Conservation (phyloP, 2,113 vertebrate genomes). For the Oceanodroma tethys region DNA sequence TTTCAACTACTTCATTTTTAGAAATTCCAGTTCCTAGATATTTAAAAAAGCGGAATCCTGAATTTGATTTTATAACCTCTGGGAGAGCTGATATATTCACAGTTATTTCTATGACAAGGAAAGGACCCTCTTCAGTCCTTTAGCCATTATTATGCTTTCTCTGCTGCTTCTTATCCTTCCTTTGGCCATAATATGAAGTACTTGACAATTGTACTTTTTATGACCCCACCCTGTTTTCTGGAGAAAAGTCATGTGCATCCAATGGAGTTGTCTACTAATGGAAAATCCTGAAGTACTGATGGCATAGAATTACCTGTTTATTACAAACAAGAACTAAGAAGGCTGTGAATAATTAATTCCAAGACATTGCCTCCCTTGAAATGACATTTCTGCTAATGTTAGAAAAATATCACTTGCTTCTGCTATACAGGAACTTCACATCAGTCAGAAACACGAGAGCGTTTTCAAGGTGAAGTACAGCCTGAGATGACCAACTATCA, state of each 20-base stretch:
- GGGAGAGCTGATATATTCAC: background rate
- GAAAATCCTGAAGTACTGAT: background rate
- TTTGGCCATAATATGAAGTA: background rate
- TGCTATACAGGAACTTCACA: background rate
- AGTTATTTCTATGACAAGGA: background rate
- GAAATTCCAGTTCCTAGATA: background rate
- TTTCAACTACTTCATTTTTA: background rate
- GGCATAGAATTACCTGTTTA: background rate
- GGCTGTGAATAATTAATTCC: background rate
- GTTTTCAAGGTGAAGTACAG: background rate
- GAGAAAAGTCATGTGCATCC: background rate
- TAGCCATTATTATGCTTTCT: background rate
- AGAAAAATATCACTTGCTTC: background rate
- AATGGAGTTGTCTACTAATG: background rate
- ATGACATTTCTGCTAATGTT: background rate
- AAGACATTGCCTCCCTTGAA: background rate
- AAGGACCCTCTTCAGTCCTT: background rate
- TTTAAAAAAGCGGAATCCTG: background rate
- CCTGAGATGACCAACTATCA: background rate
- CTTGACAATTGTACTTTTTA: background rate
- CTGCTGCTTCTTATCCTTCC: background rate
- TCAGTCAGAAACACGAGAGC: background rate
- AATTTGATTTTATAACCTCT: background rate
- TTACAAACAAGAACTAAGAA: background rate
- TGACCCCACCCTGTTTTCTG: background rate